Evolutionary conservation across 2,888 invertebrate genomes (phyloP), one percentile per base, ranked within the genome.

Genomic region (Macrophya annulata): DNA sequence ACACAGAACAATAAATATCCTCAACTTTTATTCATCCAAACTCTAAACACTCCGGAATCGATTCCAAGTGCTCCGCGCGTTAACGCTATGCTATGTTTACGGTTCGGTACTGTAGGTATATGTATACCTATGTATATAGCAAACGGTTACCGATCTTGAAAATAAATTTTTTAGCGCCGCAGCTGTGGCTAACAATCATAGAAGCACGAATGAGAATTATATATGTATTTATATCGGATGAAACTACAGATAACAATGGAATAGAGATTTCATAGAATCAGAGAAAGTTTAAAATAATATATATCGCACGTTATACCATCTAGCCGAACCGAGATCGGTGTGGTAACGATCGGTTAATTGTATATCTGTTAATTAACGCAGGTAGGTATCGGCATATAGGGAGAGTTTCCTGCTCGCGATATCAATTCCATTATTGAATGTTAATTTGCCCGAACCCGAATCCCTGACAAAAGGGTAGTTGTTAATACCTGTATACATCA

Each of bases 361-460:
- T 62, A 81, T 62, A 81, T 81, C 81, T 62, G 81, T 81, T 81
- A 81, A 81, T 81, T 62, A 81, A 81, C 59, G 59, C 21, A 40
- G 81, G 59, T 40, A 62, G 31, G 31, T 1, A 31, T n/a, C n/a
- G n/a, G n/a, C n/a, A n/a, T n/a, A n/a, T n/a, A n/a, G n/a, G 31
- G 59, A 81, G 51, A 15, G 62, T 81, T 43, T 43, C 21, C 51
- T n/a, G 51, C 15, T 21, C 51, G 37, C 43, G 81, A 81, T 81
- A 81, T 62, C 81, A 81, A 81, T 81, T 81, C 81, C 81, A 81
- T 81, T 81, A 81, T 81, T 81, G 81, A 81, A 81, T 81, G 81
- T 81, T 81, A 62, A 81, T 81, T 81, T 81, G 40, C 62, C 43
- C 62, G 62, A 81, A 81, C 81, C 37, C 31, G 31, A 81, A 81